Evolutionary conservation across 2,113 vertebrate species (phyloP).

Genomic region (Boleophthalmus pectinirostris): DNA sequence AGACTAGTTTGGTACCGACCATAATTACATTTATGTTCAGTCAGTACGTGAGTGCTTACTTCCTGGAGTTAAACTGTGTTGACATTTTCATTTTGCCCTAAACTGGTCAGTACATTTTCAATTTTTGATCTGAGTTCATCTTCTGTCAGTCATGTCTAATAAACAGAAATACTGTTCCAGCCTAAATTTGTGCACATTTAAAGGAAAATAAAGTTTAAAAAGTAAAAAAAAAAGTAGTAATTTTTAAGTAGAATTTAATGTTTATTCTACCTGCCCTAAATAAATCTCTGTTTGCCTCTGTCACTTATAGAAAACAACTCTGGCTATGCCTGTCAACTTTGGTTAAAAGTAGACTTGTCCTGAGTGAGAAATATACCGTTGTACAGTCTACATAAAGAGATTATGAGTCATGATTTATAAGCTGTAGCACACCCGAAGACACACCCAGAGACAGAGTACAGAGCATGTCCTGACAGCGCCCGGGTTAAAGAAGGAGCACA

Average conservation of each 20-base stretch:
- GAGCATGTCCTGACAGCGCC: slow-evolving; percentile 39
- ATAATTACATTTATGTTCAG: no score
- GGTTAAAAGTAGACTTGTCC: no score
- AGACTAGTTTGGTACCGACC: no score
- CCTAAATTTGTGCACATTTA: not conserved
- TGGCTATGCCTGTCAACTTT: no score
- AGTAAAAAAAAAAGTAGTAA: no score
- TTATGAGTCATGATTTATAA: slow-evolving; percentile 46
- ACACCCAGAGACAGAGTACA: slow-evolving; percentile 37
- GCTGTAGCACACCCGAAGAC: slow-evolving; percentile 33
- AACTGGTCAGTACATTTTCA: slow-evolving; percentile 32
- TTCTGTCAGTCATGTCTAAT: not conserved
- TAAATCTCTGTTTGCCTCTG: not conserved
- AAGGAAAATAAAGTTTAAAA: not conserved
- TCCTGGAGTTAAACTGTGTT: no score
- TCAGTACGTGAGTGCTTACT: no score
- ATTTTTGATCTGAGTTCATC: not conserved
- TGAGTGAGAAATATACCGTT: not conserved
- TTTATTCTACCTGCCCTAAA: no score
- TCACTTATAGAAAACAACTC: not conserved
- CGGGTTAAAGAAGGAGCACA: slow-evolving; percentile 16
- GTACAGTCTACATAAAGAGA: not conserved
- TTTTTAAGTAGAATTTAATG: no score
- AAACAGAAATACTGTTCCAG: not conserved
- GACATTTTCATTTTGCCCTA: not conserved